Percentiles rank a stretch among this genome's conserved stretches.
Evolutionary conservation across 2,113 vertebrate species (phyloP).

Genomic region (Proterorhinus semilunaris): DNA sequence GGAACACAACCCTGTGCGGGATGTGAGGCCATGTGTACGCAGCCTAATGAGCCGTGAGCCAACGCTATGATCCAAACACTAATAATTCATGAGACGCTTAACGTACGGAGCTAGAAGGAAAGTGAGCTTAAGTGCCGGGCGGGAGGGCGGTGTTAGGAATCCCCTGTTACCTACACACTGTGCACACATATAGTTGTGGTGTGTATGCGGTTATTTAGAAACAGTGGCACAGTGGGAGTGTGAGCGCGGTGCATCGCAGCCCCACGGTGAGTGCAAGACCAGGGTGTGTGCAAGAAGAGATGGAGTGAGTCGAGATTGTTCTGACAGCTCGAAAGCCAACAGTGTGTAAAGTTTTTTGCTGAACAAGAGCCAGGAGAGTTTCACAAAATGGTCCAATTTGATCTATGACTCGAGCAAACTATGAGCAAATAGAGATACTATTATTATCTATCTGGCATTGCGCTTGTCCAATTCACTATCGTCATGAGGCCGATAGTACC

Average conservation of each 20-base stretch:
- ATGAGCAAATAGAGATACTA: too few species aligned
- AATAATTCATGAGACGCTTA: conserved; percentile 76
- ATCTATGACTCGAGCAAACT: not conserved
- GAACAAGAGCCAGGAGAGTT: conserved; percentile 21
- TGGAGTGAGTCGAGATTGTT: conserved; percentile 58
- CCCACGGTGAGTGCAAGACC: conserved; percentile 42
- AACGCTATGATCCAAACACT: conserved; percentile 72
- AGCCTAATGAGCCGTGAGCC: conserved; percentile 75
- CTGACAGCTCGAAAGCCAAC: conserved; percentile 49
- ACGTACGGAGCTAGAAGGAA: conserved; percentile 55
- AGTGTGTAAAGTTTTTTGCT: conserved; percentile 43
- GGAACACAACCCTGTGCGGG: conserved; percentile 59
- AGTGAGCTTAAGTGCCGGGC: conserved; percentile 25
- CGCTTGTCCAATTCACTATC: too few species aligned
- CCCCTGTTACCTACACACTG: not conserved
- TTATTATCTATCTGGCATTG: too few species aligned
- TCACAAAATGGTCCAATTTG: conserved; percentile 1
- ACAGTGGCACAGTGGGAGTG: conserved; percentile 64
- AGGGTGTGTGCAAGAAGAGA: conserved; percentile 40
- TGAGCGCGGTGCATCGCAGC: conserved; percentile 57
- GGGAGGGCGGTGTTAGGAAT: conserved; percentile 17
- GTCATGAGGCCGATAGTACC: too few species aligned
- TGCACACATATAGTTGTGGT: not conserved
- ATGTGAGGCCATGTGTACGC: conserved; percentile 64
- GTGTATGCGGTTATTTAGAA: conserved; percentile 35